Conservation (phyloP, 37 sponge, comb jelly and placozoan genomes). For the Halisarca cf. caerulea region DNA sequence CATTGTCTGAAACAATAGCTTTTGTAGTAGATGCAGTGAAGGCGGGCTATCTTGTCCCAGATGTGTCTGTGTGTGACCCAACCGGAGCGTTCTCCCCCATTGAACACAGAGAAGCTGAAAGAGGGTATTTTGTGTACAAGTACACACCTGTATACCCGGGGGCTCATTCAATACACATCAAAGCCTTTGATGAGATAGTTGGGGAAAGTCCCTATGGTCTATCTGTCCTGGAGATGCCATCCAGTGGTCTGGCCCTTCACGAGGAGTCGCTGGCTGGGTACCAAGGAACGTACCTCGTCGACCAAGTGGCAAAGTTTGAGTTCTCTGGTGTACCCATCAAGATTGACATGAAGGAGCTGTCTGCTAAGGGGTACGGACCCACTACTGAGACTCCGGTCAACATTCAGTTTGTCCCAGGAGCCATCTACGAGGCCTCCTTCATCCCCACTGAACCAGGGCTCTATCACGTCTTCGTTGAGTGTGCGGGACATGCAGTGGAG, state of each 20-base stretch:
- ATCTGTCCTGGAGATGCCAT: slow-evolving; percentile 33
- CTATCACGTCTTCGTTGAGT: slow-evolving; percentile 80
- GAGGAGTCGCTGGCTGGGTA: slow-evolving; percentile 6
- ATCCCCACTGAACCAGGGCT: slow-evolving; percentile 71
- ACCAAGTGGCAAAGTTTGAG: slow-evolving; percentile 58
- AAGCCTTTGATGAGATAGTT: slow-evolving; percentile 30
- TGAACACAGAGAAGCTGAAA: not conserved
- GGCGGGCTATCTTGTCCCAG: slow-evolving; percentile 42
- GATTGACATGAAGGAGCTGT: slow-evolving; percentile 36
- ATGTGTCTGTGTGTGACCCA: slow-evolving; percentile 24
- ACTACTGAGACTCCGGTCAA: slow-evolving; percentile 52
- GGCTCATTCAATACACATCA: slow-evolving; percentile 25
- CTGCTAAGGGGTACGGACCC: slow-evolving; percentile 71
- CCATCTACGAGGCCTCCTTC: slow-evolving; percentile 50
- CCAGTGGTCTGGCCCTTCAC: slow-evolving; percentile 31
- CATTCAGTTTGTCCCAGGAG: slow-evolving; percentile 20
- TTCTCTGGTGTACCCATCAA: slow-evolving; percentile 46
- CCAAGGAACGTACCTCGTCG: slow-evolving; percentile 49
- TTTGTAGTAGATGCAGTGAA: slow-evolving; percentile 50
- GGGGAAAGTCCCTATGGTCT: slow-evolving; percentile 61
- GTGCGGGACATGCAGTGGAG: slow-evolving; percentile 55
- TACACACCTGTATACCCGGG: slow-evolving; percentile 31
- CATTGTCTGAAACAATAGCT: slow-evolving; percentile 29
- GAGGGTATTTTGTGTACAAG: slow-evolving; percentile 20
- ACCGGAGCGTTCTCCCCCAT: slow-evolving; percentile 2